Percentiles rank a stretch among this genome's conserved stretches.
These are phyloP conservation scores for Ceratosolen solmsi DNA, from an alignment of 1,140 invertebrate genomes.

Conservation along the genomic window DNA sequence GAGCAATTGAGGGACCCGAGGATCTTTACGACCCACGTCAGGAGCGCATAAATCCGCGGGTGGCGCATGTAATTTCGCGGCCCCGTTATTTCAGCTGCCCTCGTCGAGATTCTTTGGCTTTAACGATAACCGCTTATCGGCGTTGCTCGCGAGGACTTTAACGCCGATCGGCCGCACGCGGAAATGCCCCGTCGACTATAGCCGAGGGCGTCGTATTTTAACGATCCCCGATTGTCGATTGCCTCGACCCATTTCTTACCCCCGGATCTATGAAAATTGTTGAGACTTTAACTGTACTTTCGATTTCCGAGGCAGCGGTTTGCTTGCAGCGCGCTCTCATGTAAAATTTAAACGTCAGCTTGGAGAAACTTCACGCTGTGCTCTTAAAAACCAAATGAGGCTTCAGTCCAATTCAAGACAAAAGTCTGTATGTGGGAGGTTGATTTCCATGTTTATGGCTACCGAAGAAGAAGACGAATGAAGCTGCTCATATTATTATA, in stretches of 20 bases:
- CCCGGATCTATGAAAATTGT: not conserved
- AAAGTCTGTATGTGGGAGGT: no score
- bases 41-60: constrained; percentile 13
- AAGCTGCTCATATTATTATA: no score
- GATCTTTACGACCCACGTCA: constrained; percentile 7
- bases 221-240: not conserved
- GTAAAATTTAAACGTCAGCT: no score
- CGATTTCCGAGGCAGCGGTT: not conserved
- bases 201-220: not conserved
- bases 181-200: not conserved
- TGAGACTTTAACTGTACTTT: not conserved
- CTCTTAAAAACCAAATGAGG: no score
- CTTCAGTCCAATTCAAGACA: no score
- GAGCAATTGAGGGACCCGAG: not conserved
- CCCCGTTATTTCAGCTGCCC: not conserved
- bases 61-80: not conserved
- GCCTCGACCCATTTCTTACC: not conserved
- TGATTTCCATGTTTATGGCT: no score
- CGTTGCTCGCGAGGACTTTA: not conserved
- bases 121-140: constrained; percentile 18
- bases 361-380: not conserved
- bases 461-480: no score
- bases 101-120: not conserved
- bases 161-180: not conserved
- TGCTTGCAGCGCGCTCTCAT: not conserved